phyloP scores from a whole-genome alignment of 2,888 invertebrate species.

The Meloe dianella region DNA sequence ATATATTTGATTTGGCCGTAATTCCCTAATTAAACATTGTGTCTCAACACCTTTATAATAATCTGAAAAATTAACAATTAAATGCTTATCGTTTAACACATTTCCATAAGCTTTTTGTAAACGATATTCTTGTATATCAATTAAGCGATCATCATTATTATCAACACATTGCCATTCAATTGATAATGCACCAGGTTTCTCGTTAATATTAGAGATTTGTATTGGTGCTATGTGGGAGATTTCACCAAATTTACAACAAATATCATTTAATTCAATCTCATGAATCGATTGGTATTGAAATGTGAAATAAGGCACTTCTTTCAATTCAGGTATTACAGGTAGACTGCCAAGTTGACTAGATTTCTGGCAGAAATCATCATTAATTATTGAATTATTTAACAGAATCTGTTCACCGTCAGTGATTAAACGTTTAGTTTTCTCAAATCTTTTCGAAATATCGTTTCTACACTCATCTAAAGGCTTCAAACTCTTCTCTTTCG shows the following conservation, averaged over 20 bases:
- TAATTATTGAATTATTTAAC: conserved; percentile 34
- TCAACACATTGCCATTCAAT: conserved; percentile 63
- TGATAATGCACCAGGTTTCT: conserved; percentile 63
- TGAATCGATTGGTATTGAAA: conserved; percentile 58
- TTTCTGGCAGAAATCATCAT: conserved; percentile 46
- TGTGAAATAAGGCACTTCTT: conserved; percentile 63
- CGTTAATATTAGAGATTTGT: conserved; percentile 59
- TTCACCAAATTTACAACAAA: conserved; percentile 48
- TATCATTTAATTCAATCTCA: conserved; percentile 43
- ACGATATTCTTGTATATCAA: conserved; percentile 59
- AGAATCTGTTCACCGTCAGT: conserved; percentile 46
- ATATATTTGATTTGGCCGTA: conserved; percentile 59
- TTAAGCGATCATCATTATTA: conserved; percentile 54
- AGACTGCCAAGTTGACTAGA: conserved; percentile 59
- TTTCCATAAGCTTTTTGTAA: conserved; percentile 60
- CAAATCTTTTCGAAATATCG: conserved; percentile 55
- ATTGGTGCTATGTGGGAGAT: conserved; percentile 52
- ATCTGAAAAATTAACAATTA: conserved; percentile 53
- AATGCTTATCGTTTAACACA: conserved; percentile 48
- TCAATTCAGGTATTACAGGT: conserved; percentile 64
- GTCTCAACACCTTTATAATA: conserved; percentile 60
- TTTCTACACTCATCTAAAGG: conserved; percentile 57
- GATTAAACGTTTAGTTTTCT: conserved; percentile 52
- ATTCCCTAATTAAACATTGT: conserved; percentile 60
- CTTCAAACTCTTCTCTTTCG: conserved; percentile 51